These are phyloP conservation scores for Nasonia longicornis DNA, from an alignment of 1,140 invertebrate genomes.

Conservation along the genomic window DNA sequence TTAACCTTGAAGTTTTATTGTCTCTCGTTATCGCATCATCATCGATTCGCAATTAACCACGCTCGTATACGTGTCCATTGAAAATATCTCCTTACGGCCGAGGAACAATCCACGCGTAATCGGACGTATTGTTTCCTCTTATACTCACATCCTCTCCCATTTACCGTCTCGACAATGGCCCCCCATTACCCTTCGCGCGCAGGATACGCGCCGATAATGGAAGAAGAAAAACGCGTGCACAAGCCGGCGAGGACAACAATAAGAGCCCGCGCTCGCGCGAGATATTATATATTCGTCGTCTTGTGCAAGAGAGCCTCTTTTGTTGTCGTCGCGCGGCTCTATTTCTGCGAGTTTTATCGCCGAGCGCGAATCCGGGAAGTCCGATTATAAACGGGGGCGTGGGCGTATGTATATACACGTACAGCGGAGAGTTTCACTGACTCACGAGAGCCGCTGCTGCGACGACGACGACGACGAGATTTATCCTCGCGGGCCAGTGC, in stretches of 20 bases:
- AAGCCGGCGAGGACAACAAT: background rate
- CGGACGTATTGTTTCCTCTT: background rate
- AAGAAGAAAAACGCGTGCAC: background rate
- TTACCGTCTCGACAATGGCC: background rate
- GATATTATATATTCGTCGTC: background rate
- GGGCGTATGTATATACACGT: background rate
- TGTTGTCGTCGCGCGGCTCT: constrained; percentile 6
- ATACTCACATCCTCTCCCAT: background rate
- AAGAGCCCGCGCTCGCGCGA: background rate
- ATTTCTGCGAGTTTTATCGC: constrained; percentile 13
- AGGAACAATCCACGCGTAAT: background rate
- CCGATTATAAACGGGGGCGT: constrained; percentile 14
- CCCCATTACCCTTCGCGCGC: background rate
- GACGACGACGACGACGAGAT: background rate
- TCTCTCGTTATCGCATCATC: constrained; percentile 28
- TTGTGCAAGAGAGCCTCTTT: background rate
- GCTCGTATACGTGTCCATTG: background rate
- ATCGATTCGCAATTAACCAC: constrained; percentile 18
- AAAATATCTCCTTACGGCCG: background rate
- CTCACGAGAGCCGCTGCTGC: background rate
- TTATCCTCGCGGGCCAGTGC: background rate
- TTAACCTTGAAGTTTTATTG: constrained; percentile 38
- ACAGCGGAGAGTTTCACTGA: background rate
- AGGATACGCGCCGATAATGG: background rate
- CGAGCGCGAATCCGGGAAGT: constrained; percentile 22